Percentiles rank a stretch among this genome's conserved stretches.
phyloP scores from a whole-genome alignment of 2,888 invertebrate species.

The Heteromyza rotundicornis region DNA sequence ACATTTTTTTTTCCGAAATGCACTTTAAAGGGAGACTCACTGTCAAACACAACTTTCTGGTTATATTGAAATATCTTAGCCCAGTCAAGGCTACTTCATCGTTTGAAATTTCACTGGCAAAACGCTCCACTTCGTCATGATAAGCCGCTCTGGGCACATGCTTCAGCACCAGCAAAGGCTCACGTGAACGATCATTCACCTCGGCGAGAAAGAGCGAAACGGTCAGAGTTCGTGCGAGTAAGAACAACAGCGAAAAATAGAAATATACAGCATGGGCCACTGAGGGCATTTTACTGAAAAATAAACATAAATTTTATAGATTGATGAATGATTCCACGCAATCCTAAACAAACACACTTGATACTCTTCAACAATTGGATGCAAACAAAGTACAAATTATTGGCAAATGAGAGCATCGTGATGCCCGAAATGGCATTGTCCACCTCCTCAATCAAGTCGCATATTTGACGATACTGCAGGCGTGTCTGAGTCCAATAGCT shows the following conservation, averaged over 20 bases:
- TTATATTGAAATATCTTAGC: constrained; percentile 56
- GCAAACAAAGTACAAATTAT: constrained; percentile 68
- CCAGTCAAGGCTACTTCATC: constrained; percentile 56
- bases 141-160: constrained; percentile 61
- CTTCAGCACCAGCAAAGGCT: constrained; percentile 58
- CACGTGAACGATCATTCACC: constrained; percentile 65
- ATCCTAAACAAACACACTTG: constrained; percentile 58
- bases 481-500: constrained; percentile 65
- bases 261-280: constrained; percentile 64
- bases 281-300: constrained; percentile 54
- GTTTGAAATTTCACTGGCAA: constrained; percentile 49
- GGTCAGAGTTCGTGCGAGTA: constrained; percentile 65
- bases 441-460: constrained; percentile 63
- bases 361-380: constrained; percentile 67
- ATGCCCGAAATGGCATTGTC: constrained; percentile 65
- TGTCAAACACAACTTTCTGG: constrained; percentile 54
- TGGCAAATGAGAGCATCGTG: constrained; percentile 65
- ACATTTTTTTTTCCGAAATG: neutral
- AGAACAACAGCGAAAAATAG: constrained; percentile 66
- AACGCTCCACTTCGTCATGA: constrained; percentile 60
- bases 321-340: neutral
- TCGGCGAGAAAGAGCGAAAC: constrained; percentile 66
- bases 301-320: neutral
- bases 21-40: constrained; percentile 36
- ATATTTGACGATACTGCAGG: constrained; percentile 64